A percentile compares a stretch with the other conserved stretches of the same genome.
Conservation (phyloP, 2,113 vertebrate species). For the Hymenochirus boettgeri region DNA sequence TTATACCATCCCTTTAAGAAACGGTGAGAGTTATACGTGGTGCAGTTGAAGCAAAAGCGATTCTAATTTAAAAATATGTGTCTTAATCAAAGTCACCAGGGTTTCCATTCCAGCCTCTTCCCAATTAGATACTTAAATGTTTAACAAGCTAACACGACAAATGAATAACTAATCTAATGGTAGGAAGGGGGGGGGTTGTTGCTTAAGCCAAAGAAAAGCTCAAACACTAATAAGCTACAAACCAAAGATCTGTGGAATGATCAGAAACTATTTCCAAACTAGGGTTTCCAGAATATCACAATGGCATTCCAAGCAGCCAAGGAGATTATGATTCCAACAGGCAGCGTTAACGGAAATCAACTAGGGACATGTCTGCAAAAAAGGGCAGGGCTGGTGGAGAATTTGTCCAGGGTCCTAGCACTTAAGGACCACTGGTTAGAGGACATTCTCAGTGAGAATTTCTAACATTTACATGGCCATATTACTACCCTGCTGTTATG, state of each 20-base stretch:
- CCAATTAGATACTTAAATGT: constrained; percentile 9
- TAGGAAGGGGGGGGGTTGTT: constrained; percentile 11
- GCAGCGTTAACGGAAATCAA: background rate
- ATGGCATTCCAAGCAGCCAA: constrained; percentile 7
- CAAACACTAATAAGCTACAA: constrained; percentile 7
- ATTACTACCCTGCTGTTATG: too few relatives aligned
- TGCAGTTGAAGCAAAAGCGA: too few relatives aligned
- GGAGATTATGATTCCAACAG: background rate
- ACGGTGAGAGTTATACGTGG: too few relatives aligned
- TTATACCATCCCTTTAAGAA: too few relatives aligned
- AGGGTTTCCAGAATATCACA: constrained; percentile 12
- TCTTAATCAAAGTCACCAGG: too few relatives aligned
- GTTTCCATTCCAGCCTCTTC: background rate
- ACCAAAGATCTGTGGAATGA: constrained; percentile 13
- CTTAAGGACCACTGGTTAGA: too few relatives aligned
- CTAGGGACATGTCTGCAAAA: too few relatives aligned
- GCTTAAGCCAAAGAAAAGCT: constrained; percentile 12
- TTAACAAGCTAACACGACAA: constrained; percentile 21
- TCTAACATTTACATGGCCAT: too few relatives aligned
- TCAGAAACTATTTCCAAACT: constrained; percentile 26
- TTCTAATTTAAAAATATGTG: too few relatives aligned
- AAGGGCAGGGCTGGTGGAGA: too few relatives aligned
- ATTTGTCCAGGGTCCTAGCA: too few relatives aligned
- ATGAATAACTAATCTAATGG: constrained; percentile 11
- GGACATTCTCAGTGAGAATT: too few relatives aligned